Base-by-base conservation (phyloP, 1,140 invertebrate species). In the Dolichoris vasculosae region DNA sequence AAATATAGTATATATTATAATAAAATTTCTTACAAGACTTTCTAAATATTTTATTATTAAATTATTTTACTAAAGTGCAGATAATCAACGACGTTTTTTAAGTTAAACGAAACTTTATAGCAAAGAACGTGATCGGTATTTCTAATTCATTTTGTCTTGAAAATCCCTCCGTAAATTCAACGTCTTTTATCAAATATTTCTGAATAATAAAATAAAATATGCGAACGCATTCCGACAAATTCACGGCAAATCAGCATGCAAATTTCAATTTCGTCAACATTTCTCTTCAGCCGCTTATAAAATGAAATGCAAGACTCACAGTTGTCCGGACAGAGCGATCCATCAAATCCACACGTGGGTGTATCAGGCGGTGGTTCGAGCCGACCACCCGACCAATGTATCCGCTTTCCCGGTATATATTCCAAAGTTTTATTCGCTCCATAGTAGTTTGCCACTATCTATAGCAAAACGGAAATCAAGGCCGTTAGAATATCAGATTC, bases 311-410 rank as follows among this genome's bases (percentile, higher is more conserved):
- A 73, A 48, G 40, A 40, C 76, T 86, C 51, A 86, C 86, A 86
- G 26, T 95, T 96, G 91, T 96, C 95, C 13, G 96, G 96, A 91
- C 98, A 99, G 75, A 98, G 95, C 0, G 97, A 96, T 40, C 96
- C 96, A 91, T 99, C 98, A 92, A 97, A 99, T 63, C 98, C 98
- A 92, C 98, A 99, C 59, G 94, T 94, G 0, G 98, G 98, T 1
- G 96, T 97, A 93, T 99, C 98, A 0, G 95, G 95, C 0, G 98
- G 98, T 4, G 97, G 96, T 4, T 93, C 93, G 0, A 93, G 94
- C 32, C 96, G 93, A 0, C 96, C 96, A 20, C 98, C 97, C 6
- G 98, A 96, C 98, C 98, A 99, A 90, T 98, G 96, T 64, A 99
- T 98, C 23, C 94, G 94, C 82, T 95, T 95, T 15, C 95, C 95